These are phyloP conservation scores for Andrena praecox DNA, from an alignment of 2,888 invertebrate genomes.

Conservation along the genomic window DNA sequence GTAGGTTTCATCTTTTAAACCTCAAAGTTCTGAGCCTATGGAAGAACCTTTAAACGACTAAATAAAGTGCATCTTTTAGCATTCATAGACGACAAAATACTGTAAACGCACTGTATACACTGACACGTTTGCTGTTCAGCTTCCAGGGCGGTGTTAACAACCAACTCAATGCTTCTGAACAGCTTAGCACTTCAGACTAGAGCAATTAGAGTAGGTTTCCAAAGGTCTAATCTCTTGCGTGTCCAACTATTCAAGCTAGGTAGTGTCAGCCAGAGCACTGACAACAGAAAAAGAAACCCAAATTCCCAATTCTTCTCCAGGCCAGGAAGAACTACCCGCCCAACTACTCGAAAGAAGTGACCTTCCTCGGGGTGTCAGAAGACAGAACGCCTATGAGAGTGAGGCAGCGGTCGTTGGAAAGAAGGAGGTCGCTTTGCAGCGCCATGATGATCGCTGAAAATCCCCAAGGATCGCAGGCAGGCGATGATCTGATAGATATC, in stretches of 20 bases:
- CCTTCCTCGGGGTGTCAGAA: constrained; percentile 12
- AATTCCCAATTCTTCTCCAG: neutral
- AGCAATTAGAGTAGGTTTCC: neutral
- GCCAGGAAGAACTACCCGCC: neutral
- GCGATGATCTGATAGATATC: constrained; percentile 68
- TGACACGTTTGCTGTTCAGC: neutral
- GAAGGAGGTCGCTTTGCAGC: neutral
- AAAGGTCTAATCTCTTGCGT: neutral
- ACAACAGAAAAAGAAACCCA: neutral
- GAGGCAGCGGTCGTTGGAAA: neutral
- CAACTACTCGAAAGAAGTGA: constrained; percentile 27
- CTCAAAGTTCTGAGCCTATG: neutral
- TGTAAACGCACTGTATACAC: neutral
- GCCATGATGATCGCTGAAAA: neutral
- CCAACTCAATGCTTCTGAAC: neutral
- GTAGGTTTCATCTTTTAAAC: too few relatives aligned
- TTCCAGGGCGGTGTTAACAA: neutral
- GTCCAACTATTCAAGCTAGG: neutral
- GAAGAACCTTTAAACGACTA: neutral
- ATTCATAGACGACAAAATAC: neutral
- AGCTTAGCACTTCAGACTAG: neutral
- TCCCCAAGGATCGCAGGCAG: neutral
- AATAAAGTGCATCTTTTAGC: neutral
- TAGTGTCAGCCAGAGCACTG: neutral
- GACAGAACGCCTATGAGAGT: neutral